Evolutionary conservation across 2,888 invertebrate genomes (phyloP).

Genomic region (Cryptocephalus moraei): DNA sequence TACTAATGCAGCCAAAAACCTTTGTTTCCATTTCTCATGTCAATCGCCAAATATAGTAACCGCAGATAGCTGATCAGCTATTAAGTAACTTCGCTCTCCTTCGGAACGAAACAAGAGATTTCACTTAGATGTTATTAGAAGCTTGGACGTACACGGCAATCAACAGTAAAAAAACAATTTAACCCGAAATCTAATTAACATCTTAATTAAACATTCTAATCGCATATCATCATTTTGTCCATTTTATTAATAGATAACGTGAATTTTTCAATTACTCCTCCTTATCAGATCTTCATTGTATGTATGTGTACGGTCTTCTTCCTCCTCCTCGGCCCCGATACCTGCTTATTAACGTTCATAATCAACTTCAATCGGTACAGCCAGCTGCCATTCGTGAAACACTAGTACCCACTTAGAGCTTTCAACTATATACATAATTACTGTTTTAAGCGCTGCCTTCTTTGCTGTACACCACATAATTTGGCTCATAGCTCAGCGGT

Average conservation of each 20-base stretch:
- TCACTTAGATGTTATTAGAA: too few species aligned
- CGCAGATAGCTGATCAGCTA: too few species aligned
- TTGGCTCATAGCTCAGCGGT: conserved; percentile 12
- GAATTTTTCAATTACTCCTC: conserved; percentile 22
- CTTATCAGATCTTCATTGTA: conserved; percentile 24
- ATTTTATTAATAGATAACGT: neutral
- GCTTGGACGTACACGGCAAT: too few species aligned
- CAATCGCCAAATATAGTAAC: too few species aligned
- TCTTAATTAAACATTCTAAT: neutral
- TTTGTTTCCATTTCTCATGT: too few species aligned
- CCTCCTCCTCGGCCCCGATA: conserved; percentile 10
- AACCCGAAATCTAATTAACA: neutral
- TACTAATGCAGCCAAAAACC: too few species aligned
- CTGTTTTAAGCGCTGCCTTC: conserved; percentile 12
- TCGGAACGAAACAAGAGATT: too few species aligned
- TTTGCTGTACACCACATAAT: conserved; percentile 12
- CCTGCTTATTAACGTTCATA: conserved; percentile 25
- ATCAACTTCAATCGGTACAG: conserved; percentile 26
- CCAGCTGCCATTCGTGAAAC: conserved; percentile 24
- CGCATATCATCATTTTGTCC: neutral
- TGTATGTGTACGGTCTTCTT: conserved; percentile 2
- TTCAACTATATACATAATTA: conserved; percentile 20
- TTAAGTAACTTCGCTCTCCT: too few species aligned
- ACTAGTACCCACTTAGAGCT: conserved; percentile 21
- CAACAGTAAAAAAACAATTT: neutral